phyloP scores from a whole-genome alignment of 2,113 vertebrate genomes.

The Phalacrocorax aristotelis region DNA sequence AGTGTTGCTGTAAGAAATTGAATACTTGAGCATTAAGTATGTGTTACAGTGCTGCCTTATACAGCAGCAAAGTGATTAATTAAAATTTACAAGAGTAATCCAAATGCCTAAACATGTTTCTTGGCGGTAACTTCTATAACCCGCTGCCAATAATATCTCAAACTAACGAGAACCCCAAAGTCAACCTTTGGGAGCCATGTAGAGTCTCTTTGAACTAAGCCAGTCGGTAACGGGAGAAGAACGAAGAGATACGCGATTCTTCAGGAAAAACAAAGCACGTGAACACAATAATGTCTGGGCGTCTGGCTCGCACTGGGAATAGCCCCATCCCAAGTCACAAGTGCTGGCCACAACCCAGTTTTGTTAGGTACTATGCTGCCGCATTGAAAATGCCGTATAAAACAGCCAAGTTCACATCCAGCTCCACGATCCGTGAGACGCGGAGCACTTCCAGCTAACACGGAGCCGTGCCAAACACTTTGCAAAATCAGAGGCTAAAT shows the following conservation, averaged over 20 bases:
- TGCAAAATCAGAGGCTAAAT: neutral
- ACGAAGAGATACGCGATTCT: rapidly evolving
- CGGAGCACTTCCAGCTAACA: neutral
- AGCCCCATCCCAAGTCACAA: neutral
- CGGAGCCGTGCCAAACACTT: neutral
- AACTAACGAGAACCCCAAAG: neutral
- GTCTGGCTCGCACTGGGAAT: neutral
- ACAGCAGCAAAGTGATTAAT: neutral
- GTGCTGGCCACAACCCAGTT: neutral
- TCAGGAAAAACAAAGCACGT: neutral
- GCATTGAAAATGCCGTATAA: neutral
- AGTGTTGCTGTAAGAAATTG: neutral
- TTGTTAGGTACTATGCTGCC: neutral
- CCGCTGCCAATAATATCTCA: conserved; percentile 13
- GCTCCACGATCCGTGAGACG: rapidly evolving
- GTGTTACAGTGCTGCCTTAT: neutral
- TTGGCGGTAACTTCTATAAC: neutral
- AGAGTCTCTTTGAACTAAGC: neutral
- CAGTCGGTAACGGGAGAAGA: neutral
- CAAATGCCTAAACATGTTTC: neutral
- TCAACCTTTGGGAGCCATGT: conserved; percentile 9
- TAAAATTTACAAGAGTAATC: neutral
- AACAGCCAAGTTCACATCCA: neutral
- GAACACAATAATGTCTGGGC: neutral
- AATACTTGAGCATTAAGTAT: neutral